Conservation (phyloP, 2,113 vertebrate species). For the Eudyptes chrysolophus region DNA sequence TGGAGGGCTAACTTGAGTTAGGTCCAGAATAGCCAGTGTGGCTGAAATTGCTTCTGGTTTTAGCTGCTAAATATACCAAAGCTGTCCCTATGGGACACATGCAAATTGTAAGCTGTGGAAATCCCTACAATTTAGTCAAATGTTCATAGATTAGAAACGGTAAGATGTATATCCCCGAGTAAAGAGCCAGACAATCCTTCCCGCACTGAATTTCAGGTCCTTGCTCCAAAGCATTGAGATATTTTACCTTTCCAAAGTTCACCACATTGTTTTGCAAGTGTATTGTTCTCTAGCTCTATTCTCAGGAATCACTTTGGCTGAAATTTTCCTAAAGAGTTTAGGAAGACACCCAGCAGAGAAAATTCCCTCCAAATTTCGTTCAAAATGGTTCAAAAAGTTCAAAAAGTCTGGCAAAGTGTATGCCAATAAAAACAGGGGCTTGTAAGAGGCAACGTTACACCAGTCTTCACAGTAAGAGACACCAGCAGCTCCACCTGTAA, state of each 20-base stretch:
- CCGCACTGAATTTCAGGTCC: not conserved
- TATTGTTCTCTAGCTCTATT: not conserved
- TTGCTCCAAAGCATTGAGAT: not conserved
- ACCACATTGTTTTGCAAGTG: not conserved
- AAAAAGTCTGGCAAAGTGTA: not conserved
- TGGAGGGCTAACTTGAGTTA: not conserved
- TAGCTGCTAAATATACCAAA: not conserved
- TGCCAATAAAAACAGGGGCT: not conserved
- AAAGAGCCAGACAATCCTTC: not conserved
- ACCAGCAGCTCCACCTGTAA: conserved; percentile 6
- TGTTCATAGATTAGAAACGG: not conserved
- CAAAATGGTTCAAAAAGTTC: not conserved
- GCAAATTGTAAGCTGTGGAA: not conserved
- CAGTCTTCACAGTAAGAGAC: conserved; percentile 3
- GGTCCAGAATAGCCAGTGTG: not conserved
- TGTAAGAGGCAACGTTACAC: not conserved
- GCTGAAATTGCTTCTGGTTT: not conserved
- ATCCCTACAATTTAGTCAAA: not conserved
- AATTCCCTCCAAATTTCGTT: not conserved
- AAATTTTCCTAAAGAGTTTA: not conserved
- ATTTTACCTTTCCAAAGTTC: not conserved
- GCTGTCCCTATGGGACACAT: not conserved
- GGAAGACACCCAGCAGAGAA: not conserved
- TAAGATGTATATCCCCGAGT: not conserved
- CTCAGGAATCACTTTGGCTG: not conserved